Conservation (phyloP, 1,140 invertebrate species). For the Euglossa dilemma region DNA sequence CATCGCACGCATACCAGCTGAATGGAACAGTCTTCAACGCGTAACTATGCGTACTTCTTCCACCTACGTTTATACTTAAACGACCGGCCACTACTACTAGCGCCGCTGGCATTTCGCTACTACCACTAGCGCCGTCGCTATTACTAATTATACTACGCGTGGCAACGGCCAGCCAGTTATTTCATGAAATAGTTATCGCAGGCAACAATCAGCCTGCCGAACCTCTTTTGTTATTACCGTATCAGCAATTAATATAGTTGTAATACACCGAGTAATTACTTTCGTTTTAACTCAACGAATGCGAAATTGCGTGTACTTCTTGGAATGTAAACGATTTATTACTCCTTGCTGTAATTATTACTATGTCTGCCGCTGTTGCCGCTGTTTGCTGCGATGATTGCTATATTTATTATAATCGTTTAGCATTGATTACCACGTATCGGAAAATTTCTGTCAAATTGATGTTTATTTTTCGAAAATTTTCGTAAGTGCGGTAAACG, state of each 20-base stretch:
- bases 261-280: neutral
- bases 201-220: slow-evolving; percentile 10
- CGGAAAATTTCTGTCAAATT: too few species aligned
- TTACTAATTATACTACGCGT: slow-evolving; percentile 24
- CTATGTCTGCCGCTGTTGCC: too few species aligned
- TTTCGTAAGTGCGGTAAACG: too few species aligned
- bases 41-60: slow-evolving; percentile 5
- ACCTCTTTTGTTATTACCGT: neutral
- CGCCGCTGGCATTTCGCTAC: slow-evolving; percentile 13
- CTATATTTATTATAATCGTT: too few species aligned
- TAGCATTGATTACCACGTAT: too few species aligned
- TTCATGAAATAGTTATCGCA: slow-evolving; percentile 31
- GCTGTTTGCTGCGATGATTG: too few species aligned
- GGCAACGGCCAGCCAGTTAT: slow-evolving; percentile 22
- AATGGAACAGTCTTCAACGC: slow-evolving; percentile 8
- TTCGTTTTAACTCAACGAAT: too few species aligned
- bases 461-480: too few species aligned
- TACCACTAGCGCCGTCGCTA: neutral
- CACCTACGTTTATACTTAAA: slow-evolving; percentile 32
- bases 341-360: too few species aligned
- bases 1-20: neutral
- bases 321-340: too few species aligned
- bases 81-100: slow-evolving; percentile 5
- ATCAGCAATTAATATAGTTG: neutral
- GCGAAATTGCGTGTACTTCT: too few species aligned